Evolutionary conservation across 2,113 vertebrate species (phyloP).

Genomic region (Vicugna pacos): DNA sequence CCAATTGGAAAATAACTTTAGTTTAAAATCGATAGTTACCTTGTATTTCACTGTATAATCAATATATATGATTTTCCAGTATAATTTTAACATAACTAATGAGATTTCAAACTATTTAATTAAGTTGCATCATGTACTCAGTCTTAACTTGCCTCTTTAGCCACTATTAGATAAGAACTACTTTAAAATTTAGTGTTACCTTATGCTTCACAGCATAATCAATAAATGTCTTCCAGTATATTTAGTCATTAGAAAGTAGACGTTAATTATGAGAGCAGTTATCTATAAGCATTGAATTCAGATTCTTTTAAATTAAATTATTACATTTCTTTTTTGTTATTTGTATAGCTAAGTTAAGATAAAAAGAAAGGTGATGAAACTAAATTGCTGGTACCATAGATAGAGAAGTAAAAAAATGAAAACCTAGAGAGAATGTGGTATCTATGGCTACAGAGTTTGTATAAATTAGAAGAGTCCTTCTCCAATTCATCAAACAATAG

Average conservation of each 20-base stretch:
- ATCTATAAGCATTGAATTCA: conserved; percentile 42
- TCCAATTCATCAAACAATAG: not conserved
- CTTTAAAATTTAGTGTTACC: conserved; percentile 28
- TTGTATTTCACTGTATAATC: not conserved
- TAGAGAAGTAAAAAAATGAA: conserved; percentile 45
- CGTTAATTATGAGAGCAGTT: not conserved
- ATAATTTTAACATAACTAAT: not conserved
- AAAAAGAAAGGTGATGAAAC: conserved; percentile 53
- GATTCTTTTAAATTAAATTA: conserved; percentile 51
- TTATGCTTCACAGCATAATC: not conserved
- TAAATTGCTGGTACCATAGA: not conserved
- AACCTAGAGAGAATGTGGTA: conserved; percentile 52
- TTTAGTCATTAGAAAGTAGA: conserved; percentile 41
- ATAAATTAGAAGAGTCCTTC: conserved; percentile 20
- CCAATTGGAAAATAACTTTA: not conserved
- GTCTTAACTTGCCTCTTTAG: conserved; percentile 10
- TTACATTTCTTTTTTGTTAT: conserved; percentile 38
- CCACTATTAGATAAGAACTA: not conserved
- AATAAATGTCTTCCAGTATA: conserved; percentile 17
- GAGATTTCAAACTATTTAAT: conserved; percentile 30
- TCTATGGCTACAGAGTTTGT: conserved; percentile 56
- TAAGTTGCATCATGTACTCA: not conserved
- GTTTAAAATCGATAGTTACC: not conserved
- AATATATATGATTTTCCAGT: not conserved
- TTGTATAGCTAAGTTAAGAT: conserved; percentile 49